These are phyloP conservation scores for Apoderus coryli DNA, from an alignment of 2,888 invertebrate species.

Conservation along the genomic window DNA sequence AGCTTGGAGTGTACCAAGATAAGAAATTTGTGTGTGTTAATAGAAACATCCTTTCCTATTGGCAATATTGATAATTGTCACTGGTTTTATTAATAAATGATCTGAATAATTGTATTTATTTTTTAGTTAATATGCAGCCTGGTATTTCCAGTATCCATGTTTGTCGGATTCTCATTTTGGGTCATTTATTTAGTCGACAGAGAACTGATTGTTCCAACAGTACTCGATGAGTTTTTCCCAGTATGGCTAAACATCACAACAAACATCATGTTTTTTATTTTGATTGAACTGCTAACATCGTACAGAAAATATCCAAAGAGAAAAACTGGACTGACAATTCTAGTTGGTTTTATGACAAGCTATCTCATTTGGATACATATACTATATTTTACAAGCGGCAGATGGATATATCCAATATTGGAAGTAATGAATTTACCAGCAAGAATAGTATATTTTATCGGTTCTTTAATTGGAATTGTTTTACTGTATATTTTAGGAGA, in stretches of 20 bases:
- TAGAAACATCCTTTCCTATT: no score
- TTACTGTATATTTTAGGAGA: slow-evolving; percentile 60
- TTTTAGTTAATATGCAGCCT: slow-evolving; percentile 38
- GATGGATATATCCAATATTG: slow-evolving; percentile 89
- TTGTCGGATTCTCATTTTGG: slow-evolving; percentile 88
- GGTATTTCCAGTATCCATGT: slow-evolving; percentile 67
- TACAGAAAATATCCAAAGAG: slow-evolving; percentile 64
- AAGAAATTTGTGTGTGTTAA: no score
- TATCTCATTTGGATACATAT: slow-evolving; percentile 73
- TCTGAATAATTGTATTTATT: no score
- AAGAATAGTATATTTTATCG: slow-evolving; percentile 57
- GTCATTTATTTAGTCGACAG: slow-evolving; percentile 75
- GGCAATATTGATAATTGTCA: no score
- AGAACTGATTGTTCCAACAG: slow-evolving; percentile 77
- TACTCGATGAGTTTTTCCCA: slow-evolving; percentile 74
- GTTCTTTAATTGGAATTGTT: slow-evolving; percentile 44
- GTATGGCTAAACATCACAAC: slow-evolving; percentile 83
- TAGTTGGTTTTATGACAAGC: slow-evolving; percentile 47
- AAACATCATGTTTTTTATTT: slow-evolving; percentile 62
- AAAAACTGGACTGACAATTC: slow-evolving; percentile 45
- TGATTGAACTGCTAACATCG: slow-evolving; percentile 60
- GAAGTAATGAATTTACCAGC: slow-evolving; percentile 59
- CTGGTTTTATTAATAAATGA: no score
- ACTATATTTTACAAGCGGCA: slow-evolving; percentile 55
- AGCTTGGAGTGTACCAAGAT: no score